Evolutionary conservation across 2,888 invertebrate genomes (phyloP).

Genomic region (Hetaerina titia): DNA sequence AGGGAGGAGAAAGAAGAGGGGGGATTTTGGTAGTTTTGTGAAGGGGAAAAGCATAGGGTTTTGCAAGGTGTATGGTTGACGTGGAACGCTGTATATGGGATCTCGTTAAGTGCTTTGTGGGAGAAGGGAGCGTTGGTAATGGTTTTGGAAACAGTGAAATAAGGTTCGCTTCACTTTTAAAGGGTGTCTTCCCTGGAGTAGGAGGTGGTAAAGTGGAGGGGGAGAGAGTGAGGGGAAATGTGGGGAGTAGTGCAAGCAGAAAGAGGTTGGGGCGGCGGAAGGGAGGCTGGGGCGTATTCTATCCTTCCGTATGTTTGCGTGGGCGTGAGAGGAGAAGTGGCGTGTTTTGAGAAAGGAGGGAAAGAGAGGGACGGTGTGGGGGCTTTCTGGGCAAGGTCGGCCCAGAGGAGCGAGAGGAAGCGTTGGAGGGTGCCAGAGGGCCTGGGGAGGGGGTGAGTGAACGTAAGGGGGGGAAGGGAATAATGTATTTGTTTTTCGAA

Average conservation of each 20-base stretch:
- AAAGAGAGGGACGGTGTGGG: neutral
- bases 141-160: conserved; percentile 66
- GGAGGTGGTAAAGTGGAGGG: neutral
- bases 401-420: neutral
- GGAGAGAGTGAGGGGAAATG: neutral
- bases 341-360: too few relatives aligned
- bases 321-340: neutral
- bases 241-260: neutral
- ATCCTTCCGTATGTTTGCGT: neutral
- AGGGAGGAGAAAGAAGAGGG: neutral
- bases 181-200: conserved; percentile 24
- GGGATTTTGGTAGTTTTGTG: neutral
- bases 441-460: neutral
- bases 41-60: neutral
- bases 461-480: conserved; percentile 6
- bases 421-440: neutral
- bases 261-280: neutral
- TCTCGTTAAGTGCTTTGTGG: conserved; percentile 55
- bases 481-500: conserved; percentile 48
- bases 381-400: neutral
- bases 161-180: conserved; percentile 52
- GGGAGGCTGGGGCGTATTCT: neutral
- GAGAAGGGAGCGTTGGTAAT: conserved; percentile 28
- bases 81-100: conserved; percentile 21
- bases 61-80: neutral